Percentiles rank a stretch among this genome's conserved stretches.
phyloP scores from a whole-genome alignment of 2,113 vertebrate genomes.

The Spheniscus mendiculus region DNA sequence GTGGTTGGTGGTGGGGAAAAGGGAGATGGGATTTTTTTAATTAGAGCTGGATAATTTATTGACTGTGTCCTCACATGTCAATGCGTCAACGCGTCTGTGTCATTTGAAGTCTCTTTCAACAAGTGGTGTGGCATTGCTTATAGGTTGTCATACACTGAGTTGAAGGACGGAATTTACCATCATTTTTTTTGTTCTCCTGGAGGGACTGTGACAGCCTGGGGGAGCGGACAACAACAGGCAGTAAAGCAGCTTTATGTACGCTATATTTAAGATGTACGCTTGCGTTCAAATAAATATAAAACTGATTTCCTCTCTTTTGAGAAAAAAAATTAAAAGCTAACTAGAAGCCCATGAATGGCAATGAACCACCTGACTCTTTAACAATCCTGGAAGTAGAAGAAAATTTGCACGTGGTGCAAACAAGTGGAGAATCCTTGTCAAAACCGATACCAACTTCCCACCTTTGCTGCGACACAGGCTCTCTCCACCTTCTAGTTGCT shows the following conservation, averaged over 20 bases:
- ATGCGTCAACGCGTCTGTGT: neutral
- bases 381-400: neutral
- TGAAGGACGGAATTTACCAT: neutral
- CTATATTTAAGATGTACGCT: neutral
- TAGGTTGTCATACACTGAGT: neutral
- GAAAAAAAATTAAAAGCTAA: neutral
- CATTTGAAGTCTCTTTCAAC: neutral
- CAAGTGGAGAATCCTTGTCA: neutral
- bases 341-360: neutral
- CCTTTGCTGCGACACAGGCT: neutral
- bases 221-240: neutral
- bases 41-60: neutral
- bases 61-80: neutral
- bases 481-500: neutral
- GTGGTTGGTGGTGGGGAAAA: neutral
- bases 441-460: neutral
- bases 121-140: neutral
- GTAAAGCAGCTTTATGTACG: neutral
- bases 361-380: neutral
- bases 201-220: neutral
- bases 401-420: accelerated
- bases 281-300: neutral
- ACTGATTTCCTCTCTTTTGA: neutral
- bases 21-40: neutral
- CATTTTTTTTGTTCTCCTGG: neutral